Conservation (phyloP, 2,888 invertebrate genomes). For the Drosophila demipolita region DNA sequence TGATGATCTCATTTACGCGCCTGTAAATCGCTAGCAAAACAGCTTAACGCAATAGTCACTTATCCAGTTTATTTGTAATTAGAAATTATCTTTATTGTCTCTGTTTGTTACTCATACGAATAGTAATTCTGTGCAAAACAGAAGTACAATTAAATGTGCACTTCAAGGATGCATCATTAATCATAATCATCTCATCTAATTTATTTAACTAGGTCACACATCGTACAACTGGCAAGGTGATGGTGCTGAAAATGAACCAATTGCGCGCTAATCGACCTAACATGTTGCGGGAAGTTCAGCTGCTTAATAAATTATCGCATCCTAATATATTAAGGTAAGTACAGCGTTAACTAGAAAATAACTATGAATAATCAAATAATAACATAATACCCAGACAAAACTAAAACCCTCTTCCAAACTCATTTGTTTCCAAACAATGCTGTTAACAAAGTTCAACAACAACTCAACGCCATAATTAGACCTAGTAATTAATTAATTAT, state of each 20-base stretch:
- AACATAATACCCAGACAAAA: neutral
- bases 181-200: constrained; percentile 13
- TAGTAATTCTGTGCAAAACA: no score
- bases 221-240: constrained; percentile 95
- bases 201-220: constrained; percentile 92
- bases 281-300: constrained; percentile 98
- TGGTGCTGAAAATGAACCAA: constrained; percentile 99
- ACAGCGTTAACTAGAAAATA: neutral
- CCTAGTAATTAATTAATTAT: neutral
- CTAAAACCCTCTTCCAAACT: neutral
- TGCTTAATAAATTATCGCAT: constrained; percentile 97
- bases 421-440: neutral
- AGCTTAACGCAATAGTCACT: neutral
- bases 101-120: neutral
- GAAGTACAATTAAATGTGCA: no score
- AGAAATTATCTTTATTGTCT: neutral
- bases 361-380: no score
- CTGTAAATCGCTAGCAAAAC: neutral
- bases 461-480: neutral
- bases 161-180: neutral
- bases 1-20: neutral
- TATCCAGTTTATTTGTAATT: neutral
- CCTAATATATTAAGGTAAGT: constrained; percentile 95
- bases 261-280: constrained; percentile 96
- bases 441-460: neutral